These are phyloP conservation scores for Panagrolaimus sp. DNA, from an alignment of 1,140 invertebrate species.

Conservation along the genomic window DNA sequence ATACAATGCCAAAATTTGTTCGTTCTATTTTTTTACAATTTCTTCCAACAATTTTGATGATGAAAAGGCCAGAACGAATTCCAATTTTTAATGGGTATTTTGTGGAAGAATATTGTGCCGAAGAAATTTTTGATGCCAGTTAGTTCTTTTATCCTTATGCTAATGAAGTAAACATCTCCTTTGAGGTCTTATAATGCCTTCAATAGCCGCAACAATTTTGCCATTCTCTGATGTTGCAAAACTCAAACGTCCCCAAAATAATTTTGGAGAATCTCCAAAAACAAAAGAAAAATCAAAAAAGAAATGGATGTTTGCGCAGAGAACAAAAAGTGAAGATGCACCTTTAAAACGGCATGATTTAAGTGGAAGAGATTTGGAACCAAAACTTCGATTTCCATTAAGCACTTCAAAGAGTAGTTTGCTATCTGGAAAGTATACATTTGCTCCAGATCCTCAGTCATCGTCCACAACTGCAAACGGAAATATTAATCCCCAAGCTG, in stretches of 20 bases:
- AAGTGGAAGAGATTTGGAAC: neutral
- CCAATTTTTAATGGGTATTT: conserved; percentile 67
- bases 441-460: neutral
- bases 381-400: neutral
- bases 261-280: neutral
- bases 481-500: neutral
- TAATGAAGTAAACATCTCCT: neutral
- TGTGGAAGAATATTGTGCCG: conserved; percentile 56
- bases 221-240: conserved; percentile 43
- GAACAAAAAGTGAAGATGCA: conserved; percentile 7
- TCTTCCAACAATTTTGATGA: conserved; percentile 65
- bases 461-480: no score
- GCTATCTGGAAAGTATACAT: neutral
- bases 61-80: conserved; percentile 55
- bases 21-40: conserved; percentile 84
- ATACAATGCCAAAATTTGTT: conserved; percentile 87
- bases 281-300: neutral
- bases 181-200: conserved; percentile 51
- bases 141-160: conserved; percentile 9
- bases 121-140: conserved; percentile 56
- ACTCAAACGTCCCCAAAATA: neutral
- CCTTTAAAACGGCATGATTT: neutral
- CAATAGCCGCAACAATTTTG: conserved; percentile 56
- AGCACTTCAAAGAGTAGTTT: neutral
- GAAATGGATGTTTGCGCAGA: neutral